These are phyloP conservation scores for Pluvianellus socialis DNA, from an alignment of 2,113 vertebrate genomes.

Conservation along the genomic window DNA sequence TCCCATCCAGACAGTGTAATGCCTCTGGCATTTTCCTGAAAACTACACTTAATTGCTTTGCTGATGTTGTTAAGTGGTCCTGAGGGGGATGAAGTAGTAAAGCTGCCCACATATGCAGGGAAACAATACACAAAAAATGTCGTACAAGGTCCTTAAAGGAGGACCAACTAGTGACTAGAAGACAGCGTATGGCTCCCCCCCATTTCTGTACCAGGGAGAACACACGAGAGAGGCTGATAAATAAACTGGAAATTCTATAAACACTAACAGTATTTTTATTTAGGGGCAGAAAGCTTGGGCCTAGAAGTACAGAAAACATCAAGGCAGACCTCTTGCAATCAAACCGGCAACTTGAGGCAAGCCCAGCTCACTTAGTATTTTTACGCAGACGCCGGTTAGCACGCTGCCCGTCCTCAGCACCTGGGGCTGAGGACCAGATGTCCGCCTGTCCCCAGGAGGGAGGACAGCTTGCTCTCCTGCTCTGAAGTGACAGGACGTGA, in stretches of 20 bases:
- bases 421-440: slow-evolving; percentile 26
- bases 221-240: neutral
- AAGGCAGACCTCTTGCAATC: neutral
- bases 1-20: slow-evolving; percentile 80
- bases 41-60: slow-evolving; percentile 85
- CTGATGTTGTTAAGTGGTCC: slow-evolving; percentile 85
- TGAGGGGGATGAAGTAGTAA: slow-evolving; percentile 72
- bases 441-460: neutral
- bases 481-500: slow-evolving; percentile 4
- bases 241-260: neutral
- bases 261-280: neutral
- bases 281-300: neutral
- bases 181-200: neutral
- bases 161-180: slow-evolving; percentile 44
- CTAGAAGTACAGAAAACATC: neutral
- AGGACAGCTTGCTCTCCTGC: neutral
- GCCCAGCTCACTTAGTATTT: neutral
- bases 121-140: slow-evolving; percentile 72
- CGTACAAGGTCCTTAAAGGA: slow-evolving; percentile 74
- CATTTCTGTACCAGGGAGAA: neutral
- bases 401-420: neutral
- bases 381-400: neutral
- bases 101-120: slow-evolving; percentile 69
- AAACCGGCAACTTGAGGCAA: neutral
- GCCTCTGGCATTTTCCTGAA: slow-evolving; percentile 81